These are phyloP conservation scores for Diachasma alloeum DNA, from an alignment of 1,140 invertebrate genomes.

Conservation along the genomic window DNA sequence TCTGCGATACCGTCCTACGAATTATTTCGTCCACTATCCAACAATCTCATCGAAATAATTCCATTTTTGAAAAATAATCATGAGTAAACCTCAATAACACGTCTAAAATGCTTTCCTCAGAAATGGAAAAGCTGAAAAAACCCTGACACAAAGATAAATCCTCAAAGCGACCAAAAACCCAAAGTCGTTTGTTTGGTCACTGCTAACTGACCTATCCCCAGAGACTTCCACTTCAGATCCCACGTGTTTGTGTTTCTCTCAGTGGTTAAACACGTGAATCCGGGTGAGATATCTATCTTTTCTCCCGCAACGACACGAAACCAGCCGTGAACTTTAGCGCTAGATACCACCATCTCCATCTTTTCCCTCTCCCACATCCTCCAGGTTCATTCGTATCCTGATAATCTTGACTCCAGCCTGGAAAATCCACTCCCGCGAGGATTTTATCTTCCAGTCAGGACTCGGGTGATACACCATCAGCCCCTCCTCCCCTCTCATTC, in stretches of 20 bases:
- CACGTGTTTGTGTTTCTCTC: neutral
- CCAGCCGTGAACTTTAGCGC: constrained; percentile 39
- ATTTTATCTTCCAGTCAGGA: constrained; percentile 9
- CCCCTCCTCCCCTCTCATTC: neutral
- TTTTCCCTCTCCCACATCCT: neutral
- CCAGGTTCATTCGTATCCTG: constrained; percentile 14
- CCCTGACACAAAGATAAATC: neutral
- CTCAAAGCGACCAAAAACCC: neutral
- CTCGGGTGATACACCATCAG: constrained; percentile 1
- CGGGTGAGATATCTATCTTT: constrained; percentile 33
- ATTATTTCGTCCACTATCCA: no score
- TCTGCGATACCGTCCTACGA: no score
- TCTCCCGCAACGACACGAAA: constrained; percentile 36
- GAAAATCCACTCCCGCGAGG: constrained; percentile 23
- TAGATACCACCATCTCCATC: constrained; percentile 3
- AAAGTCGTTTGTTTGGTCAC: neutral
- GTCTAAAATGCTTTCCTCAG: neutral
- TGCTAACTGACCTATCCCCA: neutral
- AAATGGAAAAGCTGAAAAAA: neutral
- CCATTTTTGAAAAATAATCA: no score
- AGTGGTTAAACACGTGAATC: constrained; percentile 27
- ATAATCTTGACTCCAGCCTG: constrained; percentile 24
- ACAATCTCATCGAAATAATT: no score
- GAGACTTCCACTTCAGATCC: neutral
- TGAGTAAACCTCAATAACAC: no score